These are phyloP conservation scores for Stenodema calcarata DNA, from an alignment of 2,888 invertebrate genomes.

Conservation along the genomic window DNA sequence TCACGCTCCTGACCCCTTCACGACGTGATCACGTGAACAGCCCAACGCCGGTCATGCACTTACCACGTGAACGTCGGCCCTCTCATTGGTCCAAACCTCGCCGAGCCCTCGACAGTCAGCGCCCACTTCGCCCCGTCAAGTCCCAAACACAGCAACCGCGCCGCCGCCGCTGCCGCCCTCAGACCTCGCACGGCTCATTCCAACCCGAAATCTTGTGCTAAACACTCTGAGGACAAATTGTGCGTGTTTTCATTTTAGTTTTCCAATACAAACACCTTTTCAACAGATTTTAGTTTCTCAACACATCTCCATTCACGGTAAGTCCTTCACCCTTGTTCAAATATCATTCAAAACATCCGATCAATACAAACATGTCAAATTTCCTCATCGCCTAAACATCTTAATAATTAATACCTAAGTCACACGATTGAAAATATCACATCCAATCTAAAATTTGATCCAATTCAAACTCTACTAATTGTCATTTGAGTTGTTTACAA, in stretches of 20 bases:
- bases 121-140: conserved; percentile 58
- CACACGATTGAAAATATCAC: no score
- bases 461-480: no score
- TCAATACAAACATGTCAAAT: background rate
- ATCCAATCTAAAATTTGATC: no score
- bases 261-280: background rate
- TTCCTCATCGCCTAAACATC: no score
- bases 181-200: conserved; percentile 12
- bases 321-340: background rate
- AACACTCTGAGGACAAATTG: background rate
- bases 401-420: background rate
- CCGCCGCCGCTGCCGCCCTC: no score
- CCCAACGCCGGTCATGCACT: conserved; percentile 78
- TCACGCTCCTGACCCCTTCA: conserved; percentile 31
- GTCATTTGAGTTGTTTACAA: no score
- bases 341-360: background rate
- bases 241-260: background rate
- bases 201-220: background rate
- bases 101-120: conserved; percentile 73
- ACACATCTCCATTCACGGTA: background rate
- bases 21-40: conserved; percentile 79
- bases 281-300: background rate
- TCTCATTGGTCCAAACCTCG: conserved; percentile 67
- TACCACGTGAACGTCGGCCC: conserved; percentile 69
- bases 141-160: conserved; percentile 29